Evolutionary conservation across 2,888 invertebrate genomes (phyloP), one percentile per base, ranked within the genome.

Genomic region (Lysandra coridon): DNA sequence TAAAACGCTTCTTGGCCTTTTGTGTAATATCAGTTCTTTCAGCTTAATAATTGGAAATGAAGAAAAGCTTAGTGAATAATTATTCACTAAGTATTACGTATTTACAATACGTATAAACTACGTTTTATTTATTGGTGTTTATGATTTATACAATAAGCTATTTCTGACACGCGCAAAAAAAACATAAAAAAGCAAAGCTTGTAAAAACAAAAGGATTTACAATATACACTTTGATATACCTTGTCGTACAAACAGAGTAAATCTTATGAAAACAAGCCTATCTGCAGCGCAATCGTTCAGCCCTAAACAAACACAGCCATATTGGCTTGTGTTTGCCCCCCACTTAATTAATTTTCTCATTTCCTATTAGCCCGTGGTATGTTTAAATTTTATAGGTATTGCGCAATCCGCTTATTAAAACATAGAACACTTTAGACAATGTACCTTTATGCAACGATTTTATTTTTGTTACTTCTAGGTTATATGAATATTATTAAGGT

Each of bases 321-420:
- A 89, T 88, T 87, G 89, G 86, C 85, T 79, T 82, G 82, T 90
- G 89, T 91, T 89, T 89, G 89, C 88, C 86, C 87, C 85, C 86
- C 89, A 87, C 84, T 92, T 92, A 92, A 93, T 93, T 92, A 93
- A 93, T 92, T 93, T 92, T 90, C 92, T 91, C 90, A 90, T 91
- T 90, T 91, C 90, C 90, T 88, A 88, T 89, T 81, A 82, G 81
- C 81, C 82, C 62, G 62, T 78, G 79, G 79, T 79, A 76, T 80
- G 75, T 78, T 62, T 78, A 78, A 37, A 30, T 73, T 49, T 73
- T 74, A 40, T 73, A 44, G 37, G 40, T 44, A 44, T 44, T 44
- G 10, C 7, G 17, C 33, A 73, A 10, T 64, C 1, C n/a, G 6
- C 12, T 64, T 64, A 12, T 64, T 30, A 57, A 57, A 57, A 57